A percentile compares a stretch with the other conserved stretches of the same genome.
These are phyloP conservation scores for Acomys russatus DNA, from an alignment of 2,797 vertebrate genomes.

Conservation along the genomic window DNA sequence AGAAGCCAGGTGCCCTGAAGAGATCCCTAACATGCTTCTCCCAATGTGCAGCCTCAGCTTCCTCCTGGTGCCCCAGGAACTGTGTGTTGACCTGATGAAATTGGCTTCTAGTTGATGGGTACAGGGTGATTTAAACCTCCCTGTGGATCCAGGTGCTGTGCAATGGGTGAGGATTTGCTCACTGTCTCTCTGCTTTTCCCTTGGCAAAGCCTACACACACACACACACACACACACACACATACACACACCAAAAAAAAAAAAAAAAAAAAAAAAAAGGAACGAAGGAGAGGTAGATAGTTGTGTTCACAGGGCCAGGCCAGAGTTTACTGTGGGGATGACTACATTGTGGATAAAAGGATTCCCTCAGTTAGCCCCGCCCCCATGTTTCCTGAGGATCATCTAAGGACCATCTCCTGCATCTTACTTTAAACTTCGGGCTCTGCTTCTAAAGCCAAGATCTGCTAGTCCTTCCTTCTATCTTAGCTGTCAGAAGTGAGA, in stretches of 20 bases:
- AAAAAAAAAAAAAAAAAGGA: background rate
- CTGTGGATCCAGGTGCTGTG: conserved; percentile 8
- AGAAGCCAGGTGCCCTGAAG: accelerated
- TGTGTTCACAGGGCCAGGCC: background rate
- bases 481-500: background rate
- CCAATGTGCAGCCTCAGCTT: background rate
- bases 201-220: background rate
- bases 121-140: conserved; percentile 16
- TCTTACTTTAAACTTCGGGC: background rate
- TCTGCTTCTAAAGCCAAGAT: background rate
- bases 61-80: background rate
- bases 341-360: background rate
- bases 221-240: too few relatives aligned
- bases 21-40: background rate
- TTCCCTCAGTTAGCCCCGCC: background rate
- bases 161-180: background rate
- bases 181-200: background rate
- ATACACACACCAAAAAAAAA: background rate
- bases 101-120: background rate
- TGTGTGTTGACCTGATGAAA: background rate
- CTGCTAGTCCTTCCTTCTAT: background rate
- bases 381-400: background rate
- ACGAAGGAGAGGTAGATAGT: background rate
- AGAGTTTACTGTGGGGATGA: background rate
- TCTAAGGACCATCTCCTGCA: background rate